These are phyloP conservation scores for Alosa sapidissima DNA, from an alignment of 2,797 vertebrate genomes.

Conservation along the genomic window DNA sequence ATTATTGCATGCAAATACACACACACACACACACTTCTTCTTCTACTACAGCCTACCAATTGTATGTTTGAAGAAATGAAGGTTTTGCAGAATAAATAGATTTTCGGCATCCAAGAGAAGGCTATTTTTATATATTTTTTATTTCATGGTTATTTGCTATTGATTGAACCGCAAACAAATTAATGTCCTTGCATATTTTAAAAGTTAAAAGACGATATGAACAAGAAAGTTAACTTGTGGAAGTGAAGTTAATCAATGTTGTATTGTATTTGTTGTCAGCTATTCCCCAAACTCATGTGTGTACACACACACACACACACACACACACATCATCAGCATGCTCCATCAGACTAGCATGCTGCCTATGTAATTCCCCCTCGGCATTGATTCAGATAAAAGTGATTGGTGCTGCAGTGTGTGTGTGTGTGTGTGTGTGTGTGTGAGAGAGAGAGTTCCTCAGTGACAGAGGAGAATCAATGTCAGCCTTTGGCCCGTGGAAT, in stretches of 20 bases:
- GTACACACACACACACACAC: background rate
- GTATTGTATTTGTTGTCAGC: background rate
- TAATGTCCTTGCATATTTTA: slow-evolving; percentile 1
- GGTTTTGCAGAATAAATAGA: too few species aligned
- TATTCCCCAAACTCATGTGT: background rate
- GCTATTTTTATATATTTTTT: background rate
- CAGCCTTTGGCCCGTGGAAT: background rate
- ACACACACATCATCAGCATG: background rate
- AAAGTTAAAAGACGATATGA: background rate
- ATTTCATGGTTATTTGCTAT: background rate
- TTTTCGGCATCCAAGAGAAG: background rate
- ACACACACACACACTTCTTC: background rate
- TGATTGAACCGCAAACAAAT: background rate
- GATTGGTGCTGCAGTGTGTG: background rate
- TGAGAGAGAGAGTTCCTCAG: background rate
- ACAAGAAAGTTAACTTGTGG: slow-evolving; percentile 12
- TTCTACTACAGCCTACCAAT: too few species aligned
- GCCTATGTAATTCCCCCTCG: background rate
- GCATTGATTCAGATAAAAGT: background rate
- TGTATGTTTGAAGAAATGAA: too few species aligned
- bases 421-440: background rate
- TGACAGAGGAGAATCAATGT: background rate
- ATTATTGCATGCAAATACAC: background rate
- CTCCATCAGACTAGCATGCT: background rate
- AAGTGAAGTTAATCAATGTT: background rate